A percentile compares a stretch with the other conserved stretches of the same genome.
Conservation (phyloP, 2,797 vertebrate genomes). For the Sylvia borin region DNA sequence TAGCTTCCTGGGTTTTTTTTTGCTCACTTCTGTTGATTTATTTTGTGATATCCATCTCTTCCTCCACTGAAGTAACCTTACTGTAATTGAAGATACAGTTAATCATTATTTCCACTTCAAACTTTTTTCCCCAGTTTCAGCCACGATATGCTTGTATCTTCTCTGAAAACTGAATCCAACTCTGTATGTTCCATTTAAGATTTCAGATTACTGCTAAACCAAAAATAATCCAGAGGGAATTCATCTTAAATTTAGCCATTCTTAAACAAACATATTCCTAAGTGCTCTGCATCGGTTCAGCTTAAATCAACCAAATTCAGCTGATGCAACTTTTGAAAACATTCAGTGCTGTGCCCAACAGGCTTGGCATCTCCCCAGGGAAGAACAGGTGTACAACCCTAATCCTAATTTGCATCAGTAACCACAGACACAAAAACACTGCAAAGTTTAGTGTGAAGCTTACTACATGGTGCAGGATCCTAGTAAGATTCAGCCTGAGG, state of each 20-base stretch:
- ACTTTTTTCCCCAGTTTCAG: not conserved
- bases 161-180: not conserved
- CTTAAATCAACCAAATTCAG: not conserved
- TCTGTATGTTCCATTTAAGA: not conserved
- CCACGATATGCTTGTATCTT: rapidly evolving
- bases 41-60: not conserved
- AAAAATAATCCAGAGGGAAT: not conserved
- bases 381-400: not conserved
- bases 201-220: not conserved
- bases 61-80: not conserved
- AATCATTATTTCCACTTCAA: not conserved
- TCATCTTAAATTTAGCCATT: not conserved
- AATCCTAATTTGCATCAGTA: not conserved
- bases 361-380: not conserved
- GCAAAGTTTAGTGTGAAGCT: not conserved
- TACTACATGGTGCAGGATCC: not conserved
- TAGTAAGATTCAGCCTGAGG: not conserved
- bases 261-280: not conserved
- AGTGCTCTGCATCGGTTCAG: not conserved
- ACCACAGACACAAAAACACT: not conserved
- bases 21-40: not conserved
- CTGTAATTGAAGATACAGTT: not conserved
- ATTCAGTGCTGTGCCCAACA: not conserved
- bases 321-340: conserved; percentile 2
- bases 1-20: not conserved